Evolutionary conservation across 2,797 vertebrate species (phyloP), one percentile per base, ranked within the genome.

Genomic region (Mormyrops attenuatus): DNA sequence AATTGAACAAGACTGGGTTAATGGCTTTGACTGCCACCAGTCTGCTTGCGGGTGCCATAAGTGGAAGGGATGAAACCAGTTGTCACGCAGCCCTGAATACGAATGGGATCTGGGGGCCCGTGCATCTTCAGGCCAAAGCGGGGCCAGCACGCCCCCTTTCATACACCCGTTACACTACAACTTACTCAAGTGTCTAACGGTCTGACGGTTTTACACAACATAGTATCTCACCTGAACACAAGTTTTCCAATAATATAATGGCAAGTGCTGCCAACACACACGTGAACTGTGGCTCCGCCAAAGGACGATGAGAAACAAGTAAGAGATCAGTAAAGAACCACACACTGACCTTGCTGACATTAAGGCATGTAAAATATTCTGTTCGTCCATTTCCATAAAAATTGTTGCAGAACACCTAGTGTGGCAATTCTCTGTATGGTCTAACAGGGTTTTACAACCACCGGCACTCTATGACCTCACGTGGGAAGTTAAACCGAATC

Each of bases 1-100:
- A 87, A 87, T 88, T 69, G 87, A 69, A 88, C 60, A 66, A 69
- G 60, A 69, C 60, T 88, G 87, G 60, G 87, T 69, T 88, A 88
- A 88, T 69, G 60, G 60, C 34, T 69, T 88, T 69, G 57, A 88
- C 87, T 88, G 87, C 87, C 60, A 49, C 87, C 87, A 69, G 87
- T 69, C 57, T 66, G 60, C 26, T 60, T 57, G 86, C 57, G 30
- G 57, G 52, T 69, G 87, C 52, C 87, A 38, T 88, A 69, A 87
- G 86, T 87, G 86, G 53, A 87, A 55, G 53, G 86, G 86, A 30
- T 57, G 86, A 60, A 87, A 60, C 86, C 53, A 41, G 86, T 60
- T 60, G 30, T 50, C 50, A 85, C 47, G n/a, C 84, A 50, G 47
- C 47, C 47, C 84, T 41, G 55, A 44, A 87, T 34, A 38, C 86